These are phyloP conservation scores for Leptopilina myrica DNA, from an alignment of 2,888 invertebrate species.

Conservation along the genomic window DNA sequence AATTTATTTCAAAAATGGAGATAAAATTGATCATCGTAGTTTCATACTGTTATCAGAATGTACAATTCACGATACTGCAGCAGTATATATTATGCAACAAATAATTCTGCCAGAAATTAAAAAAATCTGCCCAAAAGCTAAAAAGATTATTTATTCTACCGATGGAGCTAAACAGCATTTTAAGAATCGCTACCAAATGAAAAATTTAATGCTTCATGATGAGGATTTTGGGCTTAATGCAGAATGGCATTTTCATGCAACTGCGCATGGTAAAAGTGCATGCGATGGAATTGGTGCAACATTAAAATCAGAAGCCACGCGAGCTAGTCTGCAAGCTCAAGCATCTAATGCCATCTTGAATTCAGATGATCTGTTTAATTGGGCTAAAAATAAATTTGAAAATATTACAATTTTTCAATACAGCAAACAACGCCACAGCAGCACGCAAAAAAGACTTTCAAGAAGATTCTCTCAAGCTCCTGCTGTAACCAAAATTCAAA, in stretches of 20 bases:
- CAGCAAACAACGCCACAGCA: no score
- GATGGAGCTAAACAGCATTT: slow-evolving; percentile 25
- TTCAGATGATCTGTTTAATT: no score
- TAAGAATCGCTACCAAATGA: slow-evolving; percentile 14
- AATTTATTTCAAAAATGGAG: slow-evolving; percentile 48
- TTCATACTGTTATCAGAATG: slow-evolving; percentile 49
- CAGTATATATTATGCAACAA: slow-evolving; percentile 47
- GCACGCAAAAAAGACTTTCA: no score
- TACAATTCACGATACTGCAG: slow-evolving; percentile 48
- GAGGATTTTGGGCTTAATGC: slow-evolving; percentile 43
- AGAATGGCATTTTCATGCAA: slow-evolving; percentile 40
- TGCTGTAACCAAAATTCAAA: no score
- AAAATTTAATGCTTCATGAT: slow-evolving; percentile 39
- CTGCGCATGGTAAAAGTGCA: no score
- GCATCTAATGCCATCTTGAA: no score
- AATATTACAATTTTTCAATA: no score
- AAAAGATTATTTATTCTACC: slow-evolving; percentile 7
- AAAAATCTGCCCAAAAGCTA: not conserved
- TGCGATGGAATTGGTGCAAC: no score
- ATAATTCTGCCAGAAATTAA: slow-evolving; percentile 29
- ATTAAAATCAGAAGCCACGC: no score
- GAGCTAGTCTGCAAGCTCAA: no score
- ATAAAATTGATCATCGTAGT: slow-evolving; percentile 47
- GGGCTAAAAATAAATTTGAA: no score
- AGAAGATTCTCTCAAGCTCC: no score